Evolutionary conservation across 1,140 invertebrate species (phyloP).

Genomic region (Penaeus indicus): DNA sequence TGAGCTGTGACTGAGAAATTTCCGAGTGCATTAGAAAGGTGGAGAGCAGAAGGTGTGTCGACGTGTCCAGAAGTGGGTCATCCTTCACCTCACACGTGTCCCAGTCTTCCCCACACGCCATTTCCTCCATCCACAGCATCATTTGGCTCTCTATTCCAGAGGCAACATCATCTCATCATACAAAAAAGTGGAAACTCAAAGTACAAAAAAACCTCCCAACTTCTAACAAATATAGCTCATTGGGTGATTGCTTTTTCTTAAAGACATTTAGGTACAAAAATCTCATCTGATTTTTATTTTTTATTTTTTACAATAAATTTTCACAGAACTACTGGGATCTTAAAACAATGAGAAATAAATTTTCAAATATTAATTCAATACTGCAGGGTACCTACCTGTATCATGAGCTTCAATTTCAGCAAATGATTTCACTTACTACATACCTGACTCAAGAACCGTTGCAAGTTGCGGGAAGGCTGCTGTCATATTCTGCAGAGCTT

Average conservation of each 20-base stretch:
- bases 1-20: conserved; percentile 64
- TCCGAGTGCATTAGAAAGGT: conserved; percentile 75
- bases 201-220: not conserved
- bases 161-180: no score
- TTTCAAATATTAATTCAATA: no score
- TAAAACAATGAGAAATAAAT: no score
- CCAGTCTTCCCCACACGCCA: conserved; percentile 71
- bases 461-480: conserved; percentile 44
- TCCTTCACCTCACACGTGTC: conserved; percentile 73
- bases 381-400: no score
- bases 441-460: conserved; percentile 46
- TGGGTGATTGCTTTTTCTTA: no score
- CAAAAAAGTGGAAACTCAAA: not conserved
- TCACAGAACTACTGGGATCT: no score
- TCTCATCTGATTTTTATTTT: no score
- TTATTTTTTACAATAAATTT: no score
- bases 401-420: not conserved
- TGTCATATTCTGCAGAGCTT: conserved; percentile 38
- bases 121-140: conserved; percentile 69
- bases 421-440: not conserved
- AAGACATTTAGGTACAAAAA: no score
- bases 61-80: conserved; percentile 72
- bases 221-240: not conserved
- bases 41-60: conserved; percentile 74
- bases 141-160: conserved; percentile 49